A percentile compares a stretch with the other conserved stretches of the same genome.
Evolutionary conservation across 2,797 vertebrate species (phyloP).

Genomic region (Pseudomugil gertrudae): DNA sequence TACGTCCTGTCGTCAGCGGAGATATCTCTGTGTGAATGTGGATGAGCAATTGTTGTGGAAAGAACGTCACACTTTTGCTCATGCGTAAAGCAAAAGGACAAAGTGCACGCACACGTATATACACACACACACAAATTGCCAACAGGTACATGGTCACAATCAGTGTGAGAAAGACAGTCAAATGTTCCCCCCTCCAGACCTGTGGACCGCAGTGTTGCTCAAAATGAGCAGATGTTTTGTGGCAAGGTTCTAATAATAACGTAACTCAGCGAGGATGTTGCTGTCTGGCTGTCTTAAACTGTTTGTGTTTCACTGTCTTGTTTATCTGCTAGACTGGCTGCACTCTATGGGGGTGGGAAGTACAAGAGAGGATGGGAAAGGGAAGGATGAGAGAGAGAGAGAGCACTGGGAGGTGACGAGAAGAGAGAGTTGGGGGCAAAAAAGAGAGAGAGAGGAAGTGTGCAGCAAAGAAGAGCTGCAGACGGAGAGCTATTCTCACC

Average conservation of each 20-base stretch:
- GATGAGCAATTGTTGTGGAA: constrained; percentile 61
- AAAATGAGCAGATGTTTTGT: constrained; percentile 61
- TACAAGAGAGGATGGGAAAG: constrained; percentile 52
- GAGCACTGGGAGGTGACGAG: constrained; percentile 26
- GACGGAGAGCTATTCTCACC: constrained; percentile 74
- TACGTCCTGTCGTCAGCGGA: constrained; percentile 66
- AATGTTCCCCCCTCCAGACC: constrained; percentile 32
- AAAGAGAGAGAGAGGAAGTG: constrained; percentile 18
- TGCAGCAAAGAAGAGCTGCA: constrained; percentile 46
- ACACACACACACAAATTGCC: constrained; percentile 5
- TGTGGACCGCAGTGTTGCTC: constrained; percentile 34
- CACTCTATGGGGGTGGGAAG: constrained; percentile 46
- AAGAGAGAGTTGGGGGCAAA: not conserved
- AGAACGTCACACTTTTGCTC: constrained; percentile 52
- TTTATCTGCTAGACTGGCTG: constrained; percentile 52
- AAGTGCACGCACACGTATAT: no score
- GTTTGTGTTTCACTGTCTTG: constrained; percentile 61
- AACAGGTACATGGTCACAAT: constrained; percentile 46
- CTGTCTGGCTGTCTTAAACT: constrained; percentile 58
- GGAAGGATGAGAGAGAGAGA: constrained; percentile 38
- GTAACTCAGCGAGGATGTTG: constrained; percentile 38
- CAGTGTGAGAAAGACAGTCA: constrained; percentile 25
- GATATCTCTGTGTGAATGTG: constrained; percentile 60
- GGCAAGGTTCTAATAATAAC: constrained; percentile 23
- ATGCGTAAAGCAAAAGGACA: constrained; percentile 13